Evolutionary conservation across 1,140 invertebrate species (phyloP), one percentile per base, ranked within the genome.

Genomic region (Trichogramma pretiosum): DNA sequence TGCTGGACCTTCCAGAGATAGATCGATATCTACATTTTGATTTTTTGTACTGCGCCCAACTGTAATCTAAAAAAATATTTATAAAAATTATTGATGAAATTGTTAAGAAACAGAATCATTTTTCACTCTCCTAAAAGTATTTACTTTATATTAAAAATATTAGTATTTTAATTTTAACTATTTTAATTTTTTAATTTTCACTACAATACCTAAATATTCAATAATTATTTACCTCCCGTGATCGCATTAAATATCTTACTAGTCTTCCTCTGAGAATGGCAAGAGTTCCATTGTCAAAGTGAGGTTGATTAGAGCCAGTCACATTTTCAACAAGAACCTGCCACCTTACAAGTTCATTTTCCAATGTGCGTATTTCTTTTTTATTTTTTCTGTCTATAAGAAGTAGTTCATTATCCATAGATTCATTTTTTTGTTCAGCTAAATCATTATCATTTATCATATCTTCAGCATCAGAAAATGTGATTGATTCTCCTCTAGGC

Each of bases 241-340:
- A 94, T 48, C 91, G 76, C 90, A 97, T 97, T 16, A 96, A 77
- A 71, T 95, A 98, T 30, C 93, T 77, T 7, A 98, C 93, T 52
- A 93, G 79, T 50, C 92, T 76, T 7, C 95, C 95, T 28, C 89
- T 74, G n/a, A 98, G 74, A 38, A 97, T 87, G 0, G 92, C 94
- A 34, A 96, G 74, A 0, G 93, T 96, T 67, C 94, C 88, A 65
- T 85, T 87, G 65, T 97, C 93, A 64, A 91, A 82, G 58, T 91
- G 87, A 3, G 80, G 80, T 26, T 82, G 80, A 57, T 83, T 85
- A 5, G 79, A 77, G 4, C 88, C 89, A 26, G 85, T 84, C 2
- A 93, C 85, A 51, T 84, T 87, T 59, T 95, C 92, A 10, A 95
- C 89, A 28, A 97, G 64, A n/a, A 94, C 89, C 66, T 94, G 91